Conservation (phyloP, 37 sponge, comb jelly and placozoan species). For the Spongia lamella region DNA sequence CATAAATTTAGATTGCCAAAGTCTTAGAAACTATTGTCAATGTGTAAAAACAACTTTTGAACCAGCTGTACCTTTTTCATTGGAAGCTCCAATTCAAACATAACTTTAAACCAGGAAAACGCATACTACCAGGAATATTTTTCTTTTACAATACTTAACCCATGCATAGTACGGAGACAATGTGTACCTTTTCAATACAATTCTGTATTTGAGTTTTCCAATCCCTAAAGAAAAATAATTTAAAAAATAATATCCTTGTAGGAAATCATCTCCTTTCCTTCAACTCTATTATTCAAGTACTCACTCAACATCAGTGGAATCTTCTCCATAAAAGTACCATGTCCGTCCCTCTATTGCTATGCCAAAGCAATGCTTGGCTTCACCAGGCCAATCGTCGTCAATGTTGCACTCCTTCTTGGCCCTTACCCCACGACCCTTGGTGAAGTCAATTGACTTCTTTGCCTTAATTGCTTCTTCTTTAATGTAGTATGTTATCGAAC, state of each 20-base stretch:
- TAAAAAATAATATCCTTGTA: too few species aligned
- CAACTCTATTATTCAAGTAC: too few species aligned
- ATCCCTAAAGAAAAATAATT: constrained; percentile 28
- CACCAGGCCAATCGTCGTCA: constrained; percentile 53
- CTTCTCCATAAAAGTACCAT: constrained; percentile 57
- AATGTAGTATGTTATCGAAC: constrained; percentile 40
- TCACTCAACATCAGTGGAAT: constrained; percentile 31
- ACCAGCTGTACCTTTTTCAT: too few species aligned
- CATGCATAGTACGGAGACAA: too few species aligned
- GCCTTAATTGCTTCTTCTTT: constrained; percentile 38
- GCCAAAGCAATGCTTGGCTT: constrained; percentile 52
- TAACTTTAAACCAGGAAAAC: too few species aligned
- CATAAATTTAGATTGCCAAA: too few species aligned
- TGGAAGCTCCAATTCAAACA: too few species aligned
- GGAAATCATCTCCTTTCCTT: too few species aligned
- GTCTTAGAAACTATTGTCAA: too few species aligned
- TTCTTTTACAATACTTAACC: too few species aligned
- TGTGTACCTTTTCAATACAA: constrained; percentile 32
- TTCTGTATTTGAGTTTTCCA: constrained; percentile 50
- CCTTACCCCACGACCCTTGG: constrained; percentile 41
- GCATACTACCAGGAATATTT: too few species aligned
- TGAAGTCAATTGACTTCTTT: constrained; percentile 54
- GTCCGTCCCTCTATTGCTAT: constrained; percentile 54
- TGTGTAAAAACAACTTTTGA: too few species aligned
- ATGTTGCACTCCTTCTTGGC: constrained; percentile 19